Conservation (phyloP, 35 echinoderm and acorn worm genomes). For the Amphiura filiformis region DNA sequence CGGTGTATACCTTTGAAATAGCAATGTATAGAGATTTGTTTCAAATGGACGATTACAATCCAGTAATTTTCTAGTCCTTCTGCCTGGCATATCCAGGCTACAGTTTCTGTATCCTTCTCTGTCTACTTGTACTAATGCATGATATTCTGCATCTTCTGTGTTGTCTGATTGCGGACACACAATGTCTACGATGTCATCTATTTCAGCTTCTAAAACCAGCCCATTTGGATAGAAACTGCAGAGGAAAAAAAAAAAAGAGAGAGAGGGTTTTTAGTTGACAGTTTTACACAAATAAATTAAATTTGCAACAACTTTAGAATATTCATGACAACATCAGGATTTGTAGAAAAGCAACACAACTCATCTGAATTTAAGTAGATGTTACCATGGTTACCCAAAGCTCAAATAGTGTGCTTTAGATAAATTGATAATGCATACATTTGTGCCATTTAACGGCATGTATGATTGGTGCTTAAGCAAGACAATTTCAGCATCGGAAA, state of each 20-base stretch:
- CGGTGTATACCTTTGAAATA: constrained; percentile 54
- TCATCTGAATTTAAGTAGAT: too few relatives aligned
- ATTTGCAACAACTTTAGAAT: too few relatives aligned
- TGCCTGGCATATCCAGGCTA: not conserved
- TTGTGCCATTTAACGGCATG: too few relatives aligned
- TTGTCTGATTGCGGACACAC: constrained; percentile 47
- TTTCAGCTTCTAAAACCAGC: constrained; percentile 44
- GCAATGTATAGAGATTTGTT: constrained; percentile 41
- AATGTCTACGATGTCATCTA: constrained; percentile 62
- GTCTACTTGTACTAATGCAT: constrained; percentile 48
- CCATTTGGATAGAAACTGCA: constrained; percentile 58
- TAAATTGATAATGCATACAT: too few relatives aligned
- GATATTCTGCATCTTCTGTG: constrained; percentile 45
- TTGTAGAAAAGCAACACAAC: too few relatives aligned
- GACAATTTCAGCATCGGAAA: too few relatives aligned
- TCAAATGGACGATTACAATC: constrained; percentile 57
- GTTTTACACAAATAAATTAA: too few relatives aligned
- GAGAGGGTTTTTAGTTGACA: too few relatives aligned
- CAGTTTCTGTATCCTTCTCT: constrained; percentile 30
- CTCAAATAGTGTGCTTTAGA: too few relatives aligned
- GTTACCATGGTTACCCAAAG: too few relatives aligned
- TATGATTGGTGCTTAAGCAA: too few relatives aligned
- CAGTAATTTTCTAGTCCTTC: constrained; percentile 24
- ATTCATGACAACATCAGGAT: too few relatives aligned
- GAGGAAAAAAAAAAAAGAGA: constrained; percentile 11